A percentile compares a stretch with the other conserved stretches of the same genome.
Conservation (phyloP, 2,797 vertebrate genomes). For the Protosalanx chinensis region DNA sequence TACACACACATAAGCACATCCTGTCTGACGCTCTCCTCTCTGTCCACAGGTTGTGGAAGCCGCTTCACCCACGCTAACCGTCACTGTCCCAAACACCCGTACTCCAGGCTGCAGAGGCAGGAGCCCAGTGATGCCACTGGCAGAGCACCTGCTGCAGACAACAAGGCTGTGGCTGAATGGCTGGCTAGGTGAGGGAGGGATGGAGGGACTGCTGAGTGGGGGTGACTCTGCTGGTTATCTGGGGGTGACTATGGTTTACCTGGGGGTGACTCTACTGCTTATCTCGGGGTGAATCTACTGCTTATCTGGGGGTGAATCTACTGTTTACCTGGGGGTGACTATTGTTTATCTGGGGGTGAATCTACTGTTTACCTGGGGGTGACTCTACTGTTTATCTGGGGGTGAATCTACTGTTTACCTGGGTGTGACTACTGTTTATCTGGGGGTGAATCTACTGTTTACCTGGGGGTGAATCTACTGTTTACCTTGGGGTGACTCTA, state of each 20-base stretch:
- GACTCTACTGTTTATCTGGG: background rate
- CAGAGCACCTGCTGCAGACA: constrained; percentile 85
- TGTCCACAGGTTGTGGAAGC: constrained; percentile 83
- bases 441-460: background rate
- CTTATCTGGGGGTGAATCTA: too few species aligned
- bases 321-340: too few species aligned
- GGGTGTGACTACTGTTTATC: background rate
- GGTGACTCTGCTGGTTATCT: background rate
- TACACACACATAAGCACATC: too few species aligned
- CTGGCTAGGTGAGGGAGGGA: constrained; percentile 84
- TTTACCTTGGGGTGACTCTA: background rate
- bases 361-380: background rate
- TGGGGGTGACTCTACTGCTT: too few species aligned
- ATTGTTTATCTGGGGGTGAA: background rate
- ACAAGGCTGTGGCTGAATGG: constrained; percentile 97
- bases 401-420: too few species aligned
- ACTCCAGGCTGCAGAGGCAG: constrained; percentile 90
- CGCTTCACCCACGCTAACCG: constrained; percentile 97
- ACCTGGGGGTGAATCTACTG: background rate
- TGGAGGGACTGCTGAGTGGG: background rate
- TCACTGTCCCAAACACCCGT: constrained; percentile 95
- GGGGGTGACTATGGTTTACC: too few species aligned
- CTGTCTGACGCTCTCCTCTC: background rate
- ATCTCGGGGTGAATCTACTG: too few species aligned
- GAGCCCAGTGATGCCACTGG: constrained; percentile 79